Base-by-base conservation (phyloP, 37 sponge, comb jelly and placozoan species). In the Beroe forskalii region DNA sequence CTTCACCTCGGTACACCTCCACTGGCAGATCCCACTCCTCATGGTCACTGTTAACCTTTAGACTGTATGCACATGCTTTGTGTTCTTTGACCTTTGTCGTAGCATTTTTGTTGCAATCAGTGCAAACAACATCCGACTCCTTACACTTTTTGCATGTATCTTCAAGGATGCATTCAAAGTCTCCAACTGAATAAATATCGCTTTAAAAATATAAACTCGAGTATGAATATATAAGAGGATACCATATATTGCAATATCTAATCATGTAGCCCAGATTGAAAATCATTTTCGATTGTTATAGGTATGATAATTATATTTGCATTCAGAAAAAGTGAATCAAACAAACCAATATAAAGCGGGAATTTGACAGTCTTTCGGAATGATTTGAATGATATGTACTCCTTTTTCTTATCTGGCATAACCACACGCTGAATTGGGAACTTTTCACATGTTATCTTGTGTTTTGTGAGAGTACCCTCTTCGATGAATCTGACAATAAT, bases 311-410 rank as follows among this genome's bases (percentile, higher is more conserved):
- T n/a, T n/a, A n/a, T n/a, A n/a, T n/a, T n/a, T n/a, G n/a, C n/a
- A n/a, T n/a, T n/a, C n/a, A n/a, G n/a, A n/a, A n/a, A n/a, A n/a
- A n/a, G n/a, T n/a, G n/a, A n/a, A n/a, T n/a, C n/a, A n/a, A n/a
- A n/a, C n/a, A n/a, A n/a, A 64, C 66, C 66, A n/a, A 64, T 64
- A 23, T 27, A 64, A 64, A 27, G 30, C 66, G 66, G 66, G 66
- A 30, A 8, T 6, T 64, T 64, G 66, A 64, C 31, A 8, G 66
- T 64, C 17, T 22, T 64, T 27, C 31, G 66, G 25, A n/a, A 64
- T 23, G 25, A 8, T 22, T 64, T 64, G 31, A 64, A 64, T 27
- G 25, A 30, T 64, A 64, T 4, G 25, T 30, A 22, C 4, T 8
- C 31, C 17, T 22, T 22, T 17, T 17, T 17, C 4, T 4, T 64